These are phyloP conservation scores for Meloidogyne exigua DNA, from an alignment of 1,140 invertebrate genomes.

Conservation along the genomic window DNA sequence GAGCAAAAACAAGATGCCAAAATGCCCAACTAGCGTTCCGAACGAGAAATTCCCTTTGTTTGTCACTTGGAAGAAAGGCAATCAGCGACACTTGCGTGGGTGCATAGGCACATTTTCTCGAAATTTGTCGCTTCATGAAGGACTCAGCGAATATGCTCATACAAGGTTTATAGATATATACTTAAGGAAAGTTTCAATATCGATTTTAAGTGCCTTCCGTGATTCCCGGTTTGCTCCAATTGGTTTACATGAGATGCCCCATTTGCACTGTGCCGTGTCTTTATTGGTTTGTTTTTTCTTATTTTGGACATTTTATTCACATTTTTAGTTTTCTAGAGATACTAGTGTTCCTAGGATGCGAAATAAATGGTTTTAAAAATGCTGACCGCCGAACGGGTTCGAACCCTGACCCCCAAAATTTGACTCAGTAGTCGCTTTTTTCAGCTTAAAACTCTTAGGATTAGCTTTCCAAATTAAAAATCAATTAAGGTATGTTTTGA, in stretches of 20 bases:
- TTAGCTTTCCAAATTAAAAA: neutral
- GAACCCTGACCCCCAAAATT: neutral
- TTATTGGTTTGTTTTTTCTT: constrained; percentile 75
- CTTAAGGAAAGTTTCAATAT: neutral
- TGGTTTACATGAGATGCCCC: constrained; percentile 80
- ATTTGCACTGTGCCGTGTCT: constrained; percentile 89
- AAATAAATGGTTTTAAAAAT: neutral
- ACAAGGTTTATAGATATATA: constrained; percentile 48
- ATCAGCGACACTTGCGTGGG: constrained; percentile 65
- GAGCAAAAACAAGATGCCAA: constrained; percentile 32
- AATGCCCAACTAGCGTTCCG: constrained; percentile 45
- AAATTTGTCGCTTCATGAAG: constrained; percentile 65
- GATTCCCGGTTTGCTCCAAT: constrained; percentile 95
- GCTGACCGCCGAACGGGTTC: neutral
- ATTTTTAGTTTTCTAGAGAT: no score
- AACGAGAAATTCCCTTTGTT: constrained; percentile 65
- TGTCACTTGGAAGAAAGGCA: constrained; percentile 68
- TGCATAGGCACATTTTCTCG: constrained; percentile 68
- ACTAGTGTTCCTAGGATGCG: neutral
- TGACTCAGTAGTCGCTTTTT: no score
- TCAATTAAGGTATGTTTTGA: constrained; percentile 74
- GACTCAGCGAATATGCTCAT: constrained; percentile 68
- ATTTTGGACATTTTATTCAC: neutral
- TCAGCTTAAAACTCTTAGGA: neutral
- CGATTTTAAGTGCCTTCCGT: constrained; percentile 80